phyloP scores from a whole-genome alignment of 1,140 invertebrate genomes.

The Orussus abietinus region DNA sequence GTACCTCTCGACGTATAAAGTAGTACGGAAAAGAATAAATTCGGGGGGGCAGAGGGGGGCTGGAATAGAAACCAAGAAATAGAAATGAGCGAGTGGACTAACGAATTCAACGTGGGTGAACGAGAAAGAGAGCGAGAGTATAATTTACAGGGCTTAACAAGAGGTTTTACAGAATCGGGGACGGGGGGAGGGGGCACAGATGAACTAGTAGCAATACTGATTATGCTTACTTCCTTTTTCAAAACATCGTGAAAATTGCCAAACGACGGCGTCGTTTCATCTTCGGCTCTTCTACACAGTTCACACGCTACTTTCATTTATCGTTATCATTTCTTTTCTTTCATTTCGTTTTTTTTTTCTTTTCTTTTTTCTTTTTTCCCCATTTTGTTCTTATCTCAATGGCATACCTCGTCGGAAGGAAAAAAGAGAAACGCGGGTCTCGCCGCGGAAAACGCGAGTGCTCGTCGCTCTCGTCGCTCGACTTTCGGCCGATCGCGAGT shows the following conservation, averaged over 20 bases:
- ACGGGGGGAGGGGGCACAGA: constrained; percentile 5
- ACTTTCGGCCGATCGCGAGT: constrained; percentile 19
- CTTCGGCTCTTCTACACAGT: constrained; percentile 20
- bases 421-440: constrained; percentile 16
- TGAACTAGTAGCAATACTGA: constrained; percentile 11
- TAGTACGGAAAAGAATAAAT: neutral
- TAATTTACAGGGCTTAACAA: constrained; percentile 9
- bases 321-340: constrained; percentile 1
- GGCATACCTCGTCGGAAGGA: neutral
- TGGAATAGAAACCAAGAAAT: too few species aligned
- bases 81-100: too few species aligned
- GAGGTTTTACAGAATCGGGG: constrained; percentile 4
- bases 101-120: too few species aligned
- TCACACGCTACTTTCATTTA: constrained; percentile 22
- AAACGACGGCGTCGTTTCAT: constrained; percentile 20
- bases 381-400: neutral
- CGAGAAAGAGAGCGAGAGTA: constrained; percentile 2
- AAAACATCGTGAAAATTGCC: constrained; percentile 15
- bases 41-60: neutral
- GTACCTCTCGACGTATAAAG: constrained; percentile 11
- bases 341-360: neutral
- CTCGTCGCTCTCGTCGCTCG: constrained; percentile 27
- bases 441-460: constrained; percentile 15
- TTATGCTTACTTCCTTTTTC: constrained; percentile 20
- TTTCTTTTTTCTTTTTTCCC: constrained; percentile 2